Percentiles rank a stretch among this genome's conserved stretches.
These are phyloP conservation scores for Hirtodrosophila duncani DNA, from an alignment of 2,888 invertebrate genomes.

Conservation along the genomic window DNA sequence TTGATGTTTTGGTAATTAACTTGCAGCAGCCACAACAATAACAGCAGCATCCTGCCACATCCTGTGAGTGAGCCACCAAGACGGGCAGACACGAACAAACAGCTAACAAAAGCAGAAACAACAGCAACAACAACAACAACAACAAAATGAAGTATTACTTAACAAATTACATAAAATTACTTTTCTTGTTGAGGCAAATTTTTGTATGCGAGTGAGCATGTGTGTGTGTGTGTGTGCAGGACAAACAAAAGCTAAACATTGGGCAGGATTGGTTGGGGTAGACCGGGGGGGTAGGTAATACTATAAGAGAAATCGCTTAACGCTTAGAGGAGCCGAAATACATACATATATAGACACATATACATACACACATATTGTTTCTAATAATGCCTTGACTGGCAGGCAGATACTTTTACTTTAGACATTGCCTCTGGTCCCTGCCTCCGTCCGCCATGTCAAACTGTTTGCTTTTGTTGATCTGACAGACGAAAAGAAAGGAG, in stretches of 20 bases:
- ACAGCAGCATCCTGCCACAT: slow-evolving; percentile 11
- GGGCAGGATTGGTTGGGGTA: no score
- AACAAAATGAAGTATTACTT: slow-evolving; percentile 56
- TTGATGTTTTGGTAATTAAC: slow-evolving; percentile 60
- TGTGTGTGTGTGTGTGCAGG: slow-evolving; percentile 3
- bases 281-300: neutral
- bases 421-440: slow-evolving; percentile 1
- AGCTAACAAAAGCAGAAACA: no score
- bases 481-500: neutral
- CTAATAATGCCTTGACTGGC: slow-evolving; percentile 11
- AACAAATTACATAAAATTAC: slow-evolving; percentile 73
- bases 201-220: no score
- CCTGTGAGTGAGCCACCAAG: slow-evolving; percentile 38
- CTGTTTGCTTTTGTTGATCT: slow-evolving; percentile 38
- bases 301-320: slow-evolving; percentile 57
- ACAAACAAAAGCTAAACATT: slow-evolving; percentile 6
- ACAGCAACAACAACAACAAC: slow-evolving; percentile 17
- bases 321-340: slow-evolving; percentile 41
- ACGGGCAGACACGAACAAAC: slow-evolving; percentile 55
- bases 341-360: neutral
- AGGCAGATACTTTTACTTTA: slow-evolving; percentile 23
- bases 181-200: no score
- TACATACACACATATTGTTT: neutral
- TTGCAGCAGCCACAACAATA: slow-evolving; percentile 34
- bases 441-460: slow-evolving; percentile 59